Evolutionary conservation across 2,888 invertebrate genomes (phyloP), one percentile per base, ranked within the genome.

Genomic region (Macropis europaea): DNA sequence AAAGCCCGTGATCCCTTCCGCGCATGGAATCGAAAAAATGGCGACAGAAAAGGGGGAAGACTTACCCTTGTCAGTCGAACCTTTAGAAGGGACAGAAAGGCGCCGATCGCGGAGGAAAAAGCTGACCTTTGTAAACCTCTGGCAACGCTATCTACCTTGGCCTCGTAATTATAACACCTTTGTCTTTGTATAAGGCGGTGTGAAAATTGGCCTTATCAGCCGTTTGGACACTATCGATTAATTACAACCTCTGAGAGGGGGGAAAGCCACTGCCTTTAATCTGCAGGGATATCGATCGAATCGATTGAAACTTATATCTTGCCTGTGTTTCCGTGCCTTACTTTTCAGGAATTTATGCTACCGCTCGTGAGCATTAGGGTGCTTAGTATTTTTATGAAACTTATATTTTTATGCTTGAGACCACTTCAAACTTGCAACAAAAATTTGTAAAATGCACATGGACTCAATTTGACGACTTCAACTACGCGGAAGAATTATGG

Each of bases 141-240:
- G 42, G 38, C 32, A 34, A 28, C 34, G 43, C 32, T 43, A 32
- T 63, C 60, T 42, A 59, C 48, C n/a, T 30, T 15, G 4, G 24
- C 28, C 45, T 50, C 24, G 53, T 60, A 64, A 74, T 78, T 75
- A 72, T 43, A 47, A 62, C 56, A 45, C 68, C 57, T 56, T 30
- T 6, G 7, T 19, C 47, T 57, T 38, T 47, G 45, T 36, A 57
- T 19, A 34, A 19, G 42, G 24, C 6, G 34, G 56, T 40, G 56
- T 47, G 26, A 67, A 53, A 67, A 69, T 57, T 52, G 28, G 6
- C 28, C 17, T 45, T 22, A 40, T 53, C 52, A 4, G 32, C 1
- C 22, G 28, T 59, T 52, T 32, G 6, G n/a, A 22, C 6, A 32
- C 13, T 13, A 22, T 54, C 48, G 42, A 43, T 36, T 34, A 11